A percentile compares a stretch with the other conserved stretches of the same genome.
Conservation (phyloP, 2,113 vertebrate species). For the Crypturellus undulatus region DNA sequence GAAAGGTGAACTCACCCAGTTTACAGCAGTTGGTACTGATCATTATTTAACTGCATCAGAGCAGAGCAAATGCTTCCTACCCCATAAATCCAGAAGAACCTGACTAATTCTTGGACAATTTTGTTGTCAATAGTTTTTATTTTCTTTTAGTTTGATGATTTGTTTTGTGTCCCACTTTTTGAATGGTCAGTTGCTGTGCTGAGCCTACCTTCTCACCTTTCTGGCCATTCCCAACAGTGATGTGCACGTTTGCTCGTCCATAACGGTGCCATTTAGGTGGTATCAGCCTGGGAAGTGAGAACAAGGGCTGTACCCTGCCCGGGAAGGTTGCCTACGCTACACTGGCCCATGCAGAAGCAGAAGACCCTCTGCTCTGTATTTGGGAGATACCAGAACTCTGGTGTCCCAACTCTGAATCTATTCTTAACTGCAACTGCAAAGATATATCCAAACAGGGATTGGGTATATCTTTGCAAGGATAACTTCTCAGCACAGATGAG, state of each 20-base stretch:
- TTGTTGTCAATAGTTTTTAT: not conserved
- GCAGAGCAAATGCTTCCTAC: slow-evolving; percentile 13
- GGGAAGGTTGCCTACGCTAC: not conserved
- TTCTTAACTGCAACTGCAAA: not conserved
- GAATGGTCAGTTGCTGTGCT: not conserved
- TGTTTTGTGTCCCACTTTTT: not conserved
- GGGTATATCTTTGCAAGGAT: no score
- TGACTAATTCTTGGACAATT: slow-evolving; percentile 10
- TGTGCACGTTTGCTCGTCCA: not conserved
- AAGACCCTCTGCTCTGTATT: not conserved
- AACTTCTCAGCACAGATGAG: not conserved
- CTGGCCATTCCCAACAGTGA: not conserved
- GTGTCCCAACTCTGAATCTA: not conserved
- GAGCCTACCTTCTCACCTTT: not conserved
- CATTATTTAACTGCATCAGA: slow-evolving; percentile 45
- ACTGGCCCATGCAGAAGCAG: not conserved
- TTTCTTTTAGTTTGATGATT: not conserved
- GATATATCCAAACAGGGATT: not conserved
- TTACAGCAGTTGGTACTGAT: slow-evolving; percentile 40
- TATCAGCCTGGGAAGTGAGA: not conserved
- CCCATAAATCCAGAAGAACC: not conserved
- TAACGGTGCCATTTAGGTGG: accelerated
- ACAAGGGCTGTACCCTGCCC: accelerated
- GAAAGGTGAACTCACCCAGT: slow-evolving; percentile 43
- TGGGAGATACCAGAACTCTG: not conserved